phyloP scores from a whole-genome alignment of 92 coral and sea anemone species.

The Parazoanthus atlanticus region DNA sequence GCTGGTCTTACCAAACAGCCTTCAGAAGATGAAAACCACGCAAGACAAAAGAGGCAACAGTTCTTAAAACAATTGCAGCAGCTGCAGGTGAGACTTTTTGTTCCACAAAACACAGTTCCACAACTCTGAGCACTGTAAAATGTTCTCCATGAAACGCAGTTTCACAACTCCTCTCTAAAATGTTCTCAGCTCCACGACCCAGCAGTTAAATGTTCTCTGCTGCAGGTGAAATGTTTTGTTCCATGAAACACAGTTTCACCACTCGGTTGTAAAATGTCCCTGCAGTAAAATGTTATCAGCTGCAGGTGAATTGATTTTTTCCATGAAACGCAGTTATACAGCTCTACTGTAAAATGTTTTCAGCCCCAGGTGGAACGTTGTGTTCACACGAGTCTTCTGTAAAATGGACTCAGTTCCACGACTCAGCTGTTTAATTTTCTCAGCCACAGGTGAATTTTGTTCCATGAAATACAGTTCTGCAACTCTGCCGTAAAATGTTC shows the following conservation, averaged over 20 bases:
- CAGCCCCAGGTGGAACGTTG: background rate
- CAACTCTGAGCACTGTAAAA: background rate
- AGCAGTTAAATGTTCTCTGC: background rate
- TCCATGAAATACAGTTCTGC: background rate
- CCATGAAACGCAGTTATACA: background rate
- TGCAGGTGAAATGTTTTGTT: background rate
- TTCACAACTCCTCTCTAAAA: too few species aligned
- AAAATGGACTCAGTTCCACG: background rate
- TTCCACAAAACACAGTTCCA: background rate
- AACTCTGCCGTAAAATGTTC: background rate
- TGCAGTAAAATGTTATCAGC: background rate
- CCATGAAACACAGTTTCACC: background rate
- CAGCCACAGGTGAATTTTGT: background rate
- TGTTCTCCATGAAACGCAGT: background rate
- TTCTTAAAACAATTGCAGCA: background rate
- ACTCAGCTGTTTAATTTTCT: background rate
- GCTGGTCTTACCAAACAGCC: background rate
- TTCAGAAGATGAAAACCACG: constrained; percentile 4
- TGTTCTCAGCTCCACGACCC: background rate
- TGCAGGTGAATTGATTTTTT: background rate
- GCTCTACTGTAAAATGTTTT: too few species aligned
- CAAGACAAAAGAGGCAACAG: background rate
- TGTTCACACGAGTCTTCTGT: too few species aligned
- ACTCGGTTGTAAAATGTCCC: too few species aligned
- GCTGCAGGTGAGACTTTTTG: background rate